Conservation (phyloP, 1,140 invertebrate species). For the Portunus trituberculatus region DNA sequence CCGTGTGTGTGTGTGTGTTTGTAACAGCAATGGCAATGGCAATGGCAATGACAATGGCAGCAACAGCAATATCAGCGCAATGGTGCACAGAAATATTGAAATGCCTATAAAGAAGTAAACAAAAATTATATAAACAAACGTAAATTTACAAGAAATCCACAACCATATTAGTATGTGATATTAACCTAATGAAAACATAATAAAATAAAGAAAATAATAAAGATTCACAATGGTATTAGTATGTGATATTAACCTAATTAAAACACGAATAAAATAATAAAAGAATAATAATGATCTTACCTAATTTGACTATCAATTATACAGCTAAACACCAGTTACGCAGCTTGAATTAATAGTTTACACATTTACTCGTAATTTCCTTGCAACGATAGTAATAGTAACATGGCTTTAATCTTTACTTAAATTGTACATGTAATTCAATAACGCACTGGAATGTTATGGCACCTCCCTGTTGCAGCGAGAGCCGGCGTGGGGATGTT, state of each 20-base stretch:
- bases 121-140: neutral
- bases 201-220: constrained; percentile 22
- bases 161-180: neutral
- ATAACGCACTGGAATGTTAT: too few relatives aligned
- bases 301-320: too few relatives aligned
- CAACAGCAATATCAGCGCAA: constrained; percentile 6
- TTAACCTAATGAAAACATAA: too few relatives aligned
- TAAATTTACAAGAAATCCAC: neutral
- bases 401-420: too few relatives aligned
- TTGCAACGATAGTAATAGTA: too few relatives aligned
- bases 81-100: neutral
- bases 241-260: too few relatives aligned
- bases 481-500: too few relatives aligned
- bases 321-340: too few relatives aligned
- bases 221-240: neutral
- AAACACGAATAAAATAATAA: neutral
- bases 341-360: too few relatives aligned
- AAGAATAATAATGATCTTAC: constrained; percentile 24
- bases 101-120: neutral
- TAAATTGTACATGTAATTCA: too few relatives aligned
- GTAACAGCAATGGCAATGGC: neutral
- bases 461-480: too few relatives aligned
- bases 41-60: neutral
- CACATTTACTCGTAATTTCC: too few relatives aligned
- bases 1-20: constrained; percentile 23